phyloP scores from a whole-genome alignment of 2,113 vertebrate species.

The Phocoena phocoena region DNA sequence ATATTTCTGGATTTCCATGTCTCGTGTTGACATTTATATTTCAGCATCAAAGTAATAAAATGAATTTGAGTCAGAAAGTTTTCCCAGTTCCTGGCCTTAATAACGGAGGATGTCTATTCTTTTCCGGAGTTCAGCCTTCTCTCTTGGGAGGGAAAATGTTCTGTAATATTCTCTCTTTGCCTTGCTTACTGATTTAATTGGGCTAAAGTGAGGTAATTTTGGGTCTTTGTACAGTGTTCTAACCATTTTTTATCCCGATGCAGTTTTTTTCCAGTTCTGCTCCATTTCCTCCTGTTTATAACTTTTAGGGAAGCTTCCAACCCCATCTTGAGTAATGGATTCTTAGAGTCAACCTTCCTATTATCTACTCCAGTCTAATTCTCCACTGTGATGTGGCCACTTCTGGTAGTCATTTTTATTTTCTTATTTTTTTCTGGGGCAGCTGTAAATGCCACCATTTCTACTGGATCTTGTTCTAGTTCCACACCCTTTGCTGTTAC shows the following conservation, averaged over 20 bases:
- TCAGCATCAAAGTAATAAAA: background rate
- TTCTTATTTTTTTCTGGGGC: background rate
- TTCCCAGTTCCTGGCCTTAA: background rate
- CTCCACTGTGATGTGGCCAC: background rate
- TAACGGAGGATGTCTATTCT: background rate
- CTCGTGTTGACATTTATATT: background rate
- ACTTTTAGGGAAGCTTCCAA: background rate
- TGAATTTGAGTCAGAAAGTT: background rate
- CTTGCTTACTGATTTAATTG: background rate
- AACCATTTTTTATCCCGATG: background rate
- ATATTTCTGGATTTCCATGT: background rate
- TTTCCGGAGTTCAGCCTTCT: background rate
- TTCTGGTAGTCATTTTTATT: background rate
- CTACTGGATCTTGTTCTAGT: background rate
- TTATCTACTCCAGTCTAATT: background rate
- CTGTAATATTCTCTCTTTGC: background rate
- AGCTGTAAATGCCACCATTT: background rate
- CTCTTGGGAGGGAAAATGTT: background rate
- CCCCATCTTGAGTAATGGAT: background rate
- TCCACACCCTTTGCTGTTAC: rapidly evolving
- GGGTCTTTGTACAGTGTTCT: background rate
- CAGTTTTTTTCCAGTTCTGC: background rate
- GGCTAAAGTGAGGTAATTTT: background rate
- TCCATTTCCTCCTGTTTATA: background rate
- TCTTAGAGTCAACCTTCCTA: background rate